phyloP scores from a whole-genome alignment of 1,140 invertebrate genomes.

The Cyrtorhinus lividipennis region DNA sequence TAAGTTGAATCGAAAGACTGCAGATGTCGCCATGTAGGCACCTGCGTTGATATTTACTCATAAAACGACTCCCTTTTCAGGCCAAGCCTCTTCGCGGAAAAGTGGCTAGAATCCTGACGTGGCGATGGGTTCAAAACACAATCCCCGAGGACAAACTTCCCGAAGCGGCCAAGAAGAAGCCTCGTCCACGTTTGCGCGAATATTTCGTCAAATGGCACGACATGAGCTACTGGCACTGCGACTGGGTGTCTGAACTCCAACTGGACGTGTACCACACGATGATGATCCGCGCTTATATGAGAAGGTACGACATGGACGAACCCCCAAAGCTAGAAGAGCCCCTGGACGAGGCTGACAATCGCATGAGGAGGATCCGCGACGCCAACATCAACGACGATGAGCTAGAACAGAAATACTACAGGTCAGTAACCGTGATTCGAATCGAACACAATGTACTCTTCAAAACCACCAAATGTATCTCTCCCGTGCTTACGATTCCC shows the following conservation, averaged over 20 bases:
- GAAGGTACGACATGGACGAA: conserved; percentile 96
- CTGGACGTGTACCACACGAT: conserved; percentile 94
- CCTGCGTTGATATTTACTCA: not conserved
- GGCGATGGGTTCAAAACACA: conserved; percentile 66
- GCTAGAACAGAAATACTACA: conserved; percentile 74
- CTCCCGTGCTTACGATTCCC: too few species aligned
- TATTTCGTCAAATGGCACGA: conserved; percentile 98
- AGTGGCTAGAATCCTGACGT: conserved; percentile 92
- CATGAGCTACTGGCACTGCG: conserved; percentile 96
- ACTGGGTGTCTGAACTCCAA: conserved; percentile 88
- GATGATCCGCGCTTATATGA: conserved; percentile 84
- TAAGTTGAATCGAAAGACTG: conserved; percentile 31
- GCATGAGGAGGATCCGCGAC: conserved; percentile 50
- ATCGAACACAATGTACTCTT: too few species aligned
- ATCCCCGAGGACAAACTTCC: conserved; percentile 36
- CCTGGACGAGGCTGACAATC: conserved; percentile 56
- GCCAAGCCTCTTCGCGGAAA: conserved; percentile 69
- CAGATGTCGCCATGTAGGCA: too few species aligned
- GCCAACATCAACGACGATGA: conserved; percentile 42
- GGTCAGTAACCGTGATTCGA: too few species aligned
- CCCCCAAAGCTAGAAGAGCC: conserved; percentile 93
- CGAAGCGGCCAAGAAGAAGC: conserved; percentile 36
- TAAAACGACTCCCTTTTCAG: conserved; percentile 27
- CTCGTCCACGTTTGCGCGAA: conserved; percentile 53
- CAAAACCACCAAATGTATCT: too few species aligned